phyloP scores from a whole-genome alignment of 2,888 invertebrate genomes.

The Mechanitis mazaeus region DNA sequence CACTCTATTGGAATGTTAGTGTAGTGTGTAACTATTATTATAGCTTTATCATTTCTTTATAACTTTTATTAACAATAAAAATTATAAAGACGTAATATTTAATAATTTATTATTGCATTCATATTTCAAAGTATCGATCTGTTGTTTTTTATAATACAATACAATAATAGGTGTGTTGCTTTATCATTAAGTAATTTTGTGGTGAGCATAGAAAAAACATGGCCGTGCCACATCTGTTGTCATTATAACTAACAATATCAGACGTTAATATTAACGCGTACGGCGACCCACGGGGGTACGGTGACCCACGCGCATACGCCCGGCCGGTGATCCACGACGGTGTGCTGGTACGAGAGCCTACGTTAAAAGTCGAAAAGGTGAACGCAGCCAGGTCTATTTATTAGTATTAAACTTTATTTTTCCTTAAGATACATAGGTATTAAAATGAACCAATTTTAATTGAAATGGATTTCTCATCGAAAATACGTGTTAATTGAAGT shows the following conservation, averaged over 20 bases:
- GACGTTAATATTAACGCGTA: slow-evolving; percentile 2
- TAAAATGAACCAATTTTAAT: too few relatives aligned
- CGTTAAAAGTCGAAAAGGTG: too few relatives aligned
- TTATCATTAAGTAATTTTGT: slow-evolving; percentile 6
- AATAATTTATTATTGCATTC: too few relatives aligned
- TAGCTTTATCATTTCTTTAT: too few relatives aligned
- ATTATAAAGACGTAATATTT: too few relatives aligned
- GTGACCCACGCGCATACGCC: background rate
- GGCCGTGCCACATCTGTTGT: slow-evolving; percentile 4
- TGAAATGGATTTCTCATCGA: too few relatives aligned
- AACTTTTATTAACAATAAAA: too few relatives aligned
- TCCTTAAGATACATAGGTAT: too few relatives aligned
- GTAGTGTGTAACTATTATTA: too few relatives aligned
- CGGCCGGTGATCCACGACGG: background rate
- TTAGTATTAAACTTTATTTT: too few relatives aligned
- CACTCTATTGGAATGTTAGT: background rate
- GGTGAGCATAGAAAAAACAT: slow-evolving; percentile 3
- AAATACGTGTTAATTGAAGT: too few relatives aligned
- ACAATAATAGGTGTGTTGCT: background rate
- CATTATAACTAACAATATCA: slow-evolving; percentile 1
- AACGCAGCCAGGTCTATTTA: background rate
- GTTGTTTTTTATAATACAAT: background rate
- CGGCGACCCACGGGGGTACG: background rate
- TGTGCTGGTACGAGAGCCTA: background rate
- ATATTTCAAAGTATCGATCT: background rate